Evolutionary conservation across 2,113 vertebrate genomes (phyloP).

Genomic region (Brienomyrus longianalis): DNA sequence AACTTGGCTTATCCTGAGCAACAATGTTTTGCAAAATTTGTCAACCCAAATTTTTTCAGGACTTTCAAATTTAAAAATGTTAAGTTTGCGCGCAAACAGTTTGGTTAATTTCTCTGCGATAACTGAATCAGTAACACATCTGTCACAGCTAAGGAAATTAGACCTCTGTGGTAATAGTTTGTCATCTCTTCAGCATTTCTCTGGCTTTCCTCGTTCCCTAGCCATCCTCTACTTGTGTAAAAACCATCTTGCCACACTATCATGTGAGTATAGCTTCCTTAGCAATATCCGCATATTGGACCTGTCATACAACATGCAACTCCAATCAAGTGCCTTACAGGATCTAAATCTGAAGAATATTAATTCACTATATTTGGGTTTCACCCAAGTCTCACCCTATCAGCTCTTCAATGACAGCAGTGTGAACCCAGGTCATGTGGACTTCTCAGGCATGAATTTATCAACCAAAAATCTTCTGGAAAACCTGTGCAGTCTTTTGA

Average conservation of each 20-base stretch:
- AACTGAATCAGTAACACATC: constrained; percentile 42
- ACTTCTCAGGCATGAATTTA: constrained; percentile 58
- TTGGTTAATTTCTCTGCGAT: constrained; percentile 51
- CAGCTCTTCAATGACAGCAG: constrained; percentile 51
- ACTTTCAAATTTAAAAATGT: constrained; percentile 33
- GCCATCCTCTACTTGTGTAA: constrained; percentile 42
- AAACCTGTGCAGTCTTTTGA: constrained; percentile 45
- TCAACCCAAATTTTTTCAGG: constrained; percentile 41
- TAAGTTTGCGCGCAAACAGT: constrained; percentile 48
- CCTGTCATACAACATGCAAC: constrained; percentile 56
- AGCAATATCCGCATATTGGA: constrained; percentile 45
- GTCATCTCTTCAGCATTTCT: constrained; percentile 43
- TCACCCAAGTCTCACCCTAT: constrained; percentile 45
- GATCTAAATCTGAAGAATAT: constrained; percentile 44
- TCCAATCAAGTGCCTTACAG: constrained; percentile 38
- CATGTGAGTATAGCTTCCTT: constrained; percentile 42
- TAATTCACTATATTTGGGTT: constrained; percentile 43
- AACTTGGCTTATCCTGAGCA: constrained; percentile 41
- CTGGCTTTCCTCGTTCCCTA: constrained; percentile 47
- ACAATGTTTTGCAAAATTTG: constrained; percentile 48
- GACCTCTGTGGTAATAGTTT: constrained; percentile 62
- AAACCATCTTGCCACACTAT: constrained; percentile 54
- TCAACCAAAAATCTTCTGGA: neutral
- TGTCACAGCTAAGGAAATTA: constrained; percentile 44
- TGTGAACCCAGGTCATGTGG: constrained; percentile 42